These are phyloP conservation scores for Passer domesticus DNA, from an alignment of 2,113 vertebrate species.

Conservation along the genomic window DNA sequence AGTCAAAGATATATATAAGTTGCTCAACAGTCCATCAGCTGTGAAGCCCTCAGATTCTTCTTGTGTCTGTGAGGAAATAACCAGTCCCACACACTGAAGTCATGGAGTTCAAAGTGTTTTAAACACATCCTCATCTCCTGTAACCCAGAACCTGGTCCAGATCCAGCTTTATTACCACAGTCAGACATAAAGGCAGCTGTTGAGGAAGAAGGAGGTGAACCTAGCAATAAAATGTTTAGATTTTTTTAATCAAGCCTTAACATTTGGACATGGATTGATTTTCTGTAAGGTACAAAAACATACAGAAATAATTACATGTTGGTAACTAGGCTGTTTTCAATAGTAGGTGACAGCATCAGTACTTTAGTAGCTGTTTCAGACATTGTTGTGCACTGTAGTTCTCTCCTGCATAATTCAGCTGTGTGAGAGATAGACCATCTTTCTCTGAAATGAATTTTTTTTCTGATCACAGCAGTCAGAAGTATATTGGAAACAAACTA, in stretches of 20 bases:
- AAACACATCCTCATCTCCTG: neutral
- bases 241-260: neutral
- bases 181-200: neutral
- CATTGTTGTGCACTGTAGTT: neutral
- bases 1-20: neutral
- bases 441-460: neutral
- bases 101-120: neutral
- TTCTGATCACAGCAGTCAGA: neutral
- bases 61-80: neutral
- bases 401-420: neutral
- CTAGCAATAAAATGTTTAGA: neutral
- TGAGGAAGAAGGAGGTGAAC: neutral
- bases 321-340: neutral
- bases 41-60: neutral
- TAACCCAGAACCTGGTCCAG: neutral
- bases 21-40: neutral
- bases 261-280: neutral
- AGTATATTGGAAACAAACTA: neutral
- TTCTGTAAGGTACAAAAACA: neutral
- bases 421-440: neutral
- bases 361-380: neutral
- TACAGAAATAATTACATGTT: neutral
- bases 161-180: neutral
- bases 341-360: neutral
- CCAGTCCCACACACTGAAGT: neutral